These are phyloP conservation scores for Gymnodraco acuticeps DNA, from an alignment of 2,797 vertebrate species.

Conservation along the genomic window DNA sequence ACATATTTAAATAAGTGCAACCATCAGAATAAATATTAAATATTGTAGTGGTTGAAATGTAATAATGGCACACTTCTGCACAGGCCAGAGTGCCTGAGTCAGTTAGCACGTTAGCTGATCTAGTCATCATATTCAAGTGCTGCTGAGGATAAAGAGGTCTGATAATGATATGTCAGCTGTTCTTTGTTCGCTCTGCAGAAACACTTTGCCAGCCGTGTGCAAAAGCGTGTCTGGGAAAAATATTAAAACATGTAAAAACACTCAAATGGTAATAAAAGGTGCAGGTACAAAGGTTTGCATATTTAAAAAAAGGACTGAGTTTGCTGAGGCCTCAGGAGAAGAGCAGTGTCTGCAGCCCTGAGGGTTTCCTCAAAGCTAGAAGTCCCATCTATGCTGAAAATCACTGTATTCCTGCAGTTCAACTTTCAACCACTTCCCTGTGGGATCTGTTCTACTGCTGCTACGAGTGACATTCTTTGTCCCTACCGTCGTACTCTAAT, in stretches of 20 bases:
- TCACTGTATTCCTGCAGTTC: slow-evolving; percentile 25
- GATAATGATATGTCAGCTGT: slow-evolving; percentile 32
- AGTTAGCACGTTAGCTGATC: slow-evolving; percentile 6
- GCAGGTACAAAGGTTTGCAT: slow-evolving; percentile 82
- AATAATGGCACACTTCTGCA: slow-evolving; percentile 46
- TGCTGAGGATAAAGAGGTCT: slow-evolving; percentile 24
- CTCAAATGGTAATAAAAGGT: slow-evolving; percentile 78
- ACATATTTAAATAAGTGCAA: slow-evolving; percentile 75
- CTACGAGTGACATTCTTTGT: slow-evolving; percentile 50
- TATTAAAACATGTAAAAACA: slow-evolving; percentile 72
- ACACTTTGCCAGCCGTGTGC: slow-evolving; percentile 32
- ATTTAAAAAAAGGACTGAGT: slow-evolving; percentile 71
- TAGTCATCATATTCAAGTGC: slow-evolving; percentile 37
- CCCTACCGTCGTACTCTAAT: slow-evolving; percentile 43
- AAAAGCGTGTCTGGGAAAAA: slow-evolving; percentile 57
- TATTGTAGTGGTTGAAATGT: slow-evolving; percentile 73
- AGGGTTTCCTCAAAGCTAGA: slow-evolving; percentile 69
- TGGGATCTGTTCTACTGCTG: slow-evolving; percentile 32
- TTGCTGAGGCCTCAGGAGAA: slow-evolving; percentile 71
- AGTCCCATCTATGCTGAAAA: slow-evolving; percentile 34
- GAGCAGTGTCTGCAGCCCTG: slow-evolving; percentile 64
- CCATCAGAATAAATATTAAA: slow-evolving; percentile 82
- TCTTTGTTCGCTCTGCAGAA: not conserved
- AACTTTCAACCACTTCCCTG: slow-evolving; percentile 19
- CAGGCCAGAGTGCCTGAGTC: slow-evolving; percentile 30